Base-by-base conservation (phyloP, 2,797 vertebrate genomes). In the Sebastes hubbsi region DNA sequence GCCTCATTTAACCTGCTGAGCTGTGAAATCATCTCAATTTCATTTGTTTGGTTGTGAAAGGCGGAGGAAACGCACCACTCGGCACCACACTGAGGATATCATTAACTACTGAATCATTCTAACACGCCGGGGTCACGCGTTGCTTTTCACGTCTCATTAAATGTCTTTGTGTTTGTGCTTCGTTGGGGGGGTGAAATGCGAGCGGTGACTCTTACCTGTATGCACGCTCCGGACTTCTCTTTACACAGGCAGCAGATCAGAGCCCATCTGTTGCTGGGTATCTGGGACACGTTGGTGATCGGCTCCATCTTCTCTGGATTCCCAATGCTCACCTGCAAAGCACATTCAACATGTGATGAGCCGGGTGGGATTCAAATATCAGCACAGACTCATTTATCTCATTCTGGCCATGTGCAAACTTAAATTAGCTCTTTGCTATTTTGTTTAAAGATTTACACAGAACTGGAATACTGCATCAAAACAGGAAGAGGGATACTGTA, bases 241-340 rank as follows among this genome's bases (percentile, higher is more conserved):
- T 97, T 98, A 89, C 99, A 99, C 78, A 99, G 93, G 90, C 97
- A 99, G 96, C 99, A 99, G 81, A 98, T 94, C 36, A 99, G 95
- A 8, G 98, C 97, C 98, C 98, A 99, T 75, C 99, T 96, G 88
- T 97, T 99, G 91, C 97, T 97, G 90, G 98, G 99, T 90, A 99
- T 99, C 83, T 99, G 98, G 11, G 98, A 99, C 89, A 99, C 96
- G 82, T 99, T 99, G 36, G 98, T 99, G 91, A 99, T 99, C 0
- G 99, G 99, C 87, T 99, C 99, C 99, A 99, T 99, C 95, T 99
- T 99, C 94, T 99, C 99, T 0, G 99, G 98, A 83, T 98, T 99
- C 88, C 98, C 98, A 0, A 99, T 99, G 96, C 94, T 94, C 88
- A 94, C 94, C 93, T 95, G 84, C 75, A 34, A 14, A 2, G 22